These are phyloP conservation scores for Tetragnatha versicolor DNA, from an alignment of 1,140 invertebrate genomes.

Conservation along the genomic window DNA sequence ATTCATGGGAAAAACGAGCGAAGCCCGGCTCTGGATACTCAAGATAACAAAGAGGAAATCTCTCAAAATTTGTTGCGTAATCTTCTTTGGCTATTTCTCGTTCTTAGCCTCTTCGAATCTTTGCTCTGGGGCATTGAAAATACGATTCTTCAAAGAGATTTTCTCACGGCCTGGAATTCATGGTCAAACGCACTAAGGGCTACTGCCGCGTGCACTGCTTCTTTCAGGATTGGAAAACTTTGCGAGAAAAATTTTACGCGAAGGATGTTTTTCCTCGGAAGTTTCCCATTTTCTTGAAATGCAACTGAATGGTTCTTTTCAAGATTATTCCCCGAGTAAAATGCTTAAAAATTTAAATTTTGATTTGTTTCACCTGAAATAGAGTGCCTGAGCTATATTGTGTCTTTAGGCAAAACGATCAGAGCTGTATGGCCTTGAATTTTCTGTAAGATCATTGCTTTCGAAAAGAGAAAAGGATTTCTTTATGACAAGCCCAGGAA, in stretches of 20 bases:
- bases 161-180: constrained; percentile 14
- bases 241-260: neutral
- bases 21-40: neutral
- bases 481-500: no score
- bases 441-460: no score
- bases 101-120: neutral
- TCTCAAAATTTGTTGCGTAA: constrained; percentile 2
- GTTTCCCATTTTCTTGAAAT: neutral
- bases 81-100: constrained; percentile 2
- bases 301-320: neutral
- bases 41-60: constrained; percentile 19
- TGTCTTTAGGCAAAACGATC: no score
- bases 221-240: neutral
- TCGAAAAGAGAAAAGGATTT: no score
- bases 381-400: no score
- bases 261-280: no score
- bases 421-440: no score
- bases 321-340: neutral
- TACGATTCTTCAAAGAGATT: constrained; percentile 25
- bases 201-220: neutral
- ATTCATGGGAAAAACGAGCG: neutral
- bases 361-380: no score
- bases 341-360: constrained; percentile 1
- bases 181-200: constrained; percentile 23
- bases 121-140: constrained; percentile 12